Percentiles rank a stretch among this genome's conserved stretches.
These are phyloP conservation scores for Pristionchus fissidentatus DNA, from an alignment of 2,888 invertebrate genomes.

Conservation along the genomic window DNA sequence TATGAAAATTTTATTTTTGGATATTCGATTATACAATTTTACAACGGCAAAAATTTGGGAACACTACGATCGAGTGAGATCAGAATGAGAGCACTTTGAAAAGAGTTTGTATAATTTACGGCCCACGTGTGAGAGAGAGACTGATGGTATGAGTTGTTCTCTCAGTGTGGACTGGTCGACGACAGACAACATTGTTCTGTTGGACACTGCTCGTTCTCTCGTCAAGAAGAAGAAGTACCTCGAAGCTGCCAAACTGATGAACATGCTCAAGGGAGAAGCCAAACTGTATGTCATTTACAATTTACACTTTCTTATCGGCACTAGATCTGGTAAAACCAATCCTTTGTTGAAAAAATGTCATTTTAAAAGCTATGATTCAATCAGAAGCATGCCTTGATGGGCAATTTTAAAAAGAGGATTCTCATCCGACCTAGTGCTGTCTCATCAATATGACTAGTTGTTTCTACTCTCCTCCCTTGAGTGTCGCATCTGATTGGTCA, in stretches of 20 bases:
- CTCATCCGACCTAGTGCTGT: no score
- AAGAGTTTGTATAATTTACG: no score
- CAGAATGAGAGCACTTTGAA: no score
- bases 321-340: not conserved
- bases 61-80: no score
- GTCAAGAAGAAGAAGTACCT: slow-evolving; percentile 53
- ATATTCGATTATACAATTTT: no score
- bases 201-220: slow-evolving; percentile 55
- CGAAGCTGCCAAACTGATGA: slow-evolving; percentile 58
- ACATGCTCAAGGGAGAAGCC: slow-evolving; percentile 45
- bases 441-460: no score
- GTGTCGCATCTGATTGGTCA: slow-evolving; percentile 58
- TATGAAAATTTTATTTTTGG: no score
- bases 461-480: slow-evolving; percentile 40
- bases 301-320: not conserved
- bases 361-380: no score
- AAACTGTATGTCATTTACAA: not conserved
- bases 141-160: not conserved
- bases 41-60: no score
- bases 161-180: slow-evolving; percentile 19
- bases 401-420: no score
- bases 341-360: no score
- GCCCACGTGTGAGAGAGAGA: not conserved
- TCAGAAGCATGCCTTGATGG: no score
- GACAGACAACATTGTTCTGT: slow-evolving; percentile 52